Base-by-base conservation (phyloP, 2,797 vertebrate genomes). In the Hirundo rustica region DNA sequence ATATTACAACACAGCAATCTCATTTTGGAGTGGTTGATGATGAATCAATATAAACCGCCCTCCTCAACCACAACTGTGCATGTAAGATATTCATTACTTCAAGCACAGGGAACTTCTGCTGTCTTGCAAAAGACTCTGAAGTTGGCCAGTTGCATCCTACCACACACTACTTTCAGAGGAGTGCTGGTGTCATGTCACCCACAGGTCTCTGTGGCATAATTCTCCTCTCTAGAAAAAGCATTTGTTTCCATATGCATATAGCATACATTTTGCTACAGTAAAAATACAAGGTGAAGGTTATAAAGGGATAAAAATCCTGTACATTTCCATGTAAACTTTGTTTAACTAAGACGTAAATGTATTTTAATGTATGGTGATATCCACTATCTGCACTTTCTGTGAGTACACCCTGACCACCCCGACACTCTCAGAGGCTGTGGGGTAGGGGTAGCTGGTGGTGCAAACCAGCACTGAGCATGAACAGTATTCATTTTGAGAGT, bases 401-500 rank as follows among this genome's bases (percentile, higher is more conserved):
- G 1, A 78, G n/a, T 16, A 53, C 1, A 5, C 10, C 29, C 29
- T 73, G 66, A 72, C 38, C 0, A 0, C 60, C 16, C 29, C 78
- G 60, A 70, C 42, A 38, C 72, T 66, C 58, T 27, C 51, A 61
- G 34, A 66, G 15, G n/a, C 34, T 48, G 45, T 11, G 13, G 44
- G 34, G 30, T 16, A 44, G 40, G 16, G n/a, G 58, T 32, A 68
- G 36, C 47, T 51, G 36, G 27, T 20, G 18, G 29, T 83, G 68
- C 57, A 81, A 88, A 87, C 16, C 76, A 65, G 50, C 27, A 57
- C 18, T 0, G 0, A 68, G n/a, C 55, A 34, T 3, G 34, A 71
- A 16, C 25, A 85, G 22, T 40, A 82, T 77, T 95, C 85, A 79
- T 92, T 93, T 25, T 7, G 81, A 93, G 88, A 95, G 45, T 53